These are phyloP conservation scores for Conus betulinus DNA, from an alignment of 1,140 invertebrate genomes.

Conservation along the genomic window DNA sequence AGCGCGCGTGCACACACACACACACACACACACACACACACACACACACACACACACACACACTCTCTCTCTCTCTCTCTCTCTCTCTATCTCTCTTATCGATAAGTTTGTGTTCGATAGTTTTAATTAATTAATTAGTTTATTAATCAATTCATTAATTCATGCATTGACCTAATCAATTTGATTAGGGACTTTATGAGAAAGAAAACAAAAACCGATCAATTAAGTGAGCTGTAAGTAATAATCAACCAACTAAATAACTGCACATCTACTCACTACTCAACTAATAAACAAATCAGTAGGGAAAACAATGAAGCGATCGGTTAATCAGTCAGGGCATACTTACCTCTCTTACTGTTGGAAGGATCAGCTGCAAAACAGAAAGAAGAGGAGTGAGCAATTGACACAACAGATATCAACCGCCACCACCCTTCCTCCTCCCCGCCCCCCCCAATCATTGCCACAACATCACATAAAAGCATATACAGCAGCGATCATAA, in stretches of 20 bases:
- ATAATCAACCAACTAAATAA: not conserved
- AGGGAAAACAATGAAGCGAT: not conserved
- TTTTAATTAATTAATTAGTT: not conserved
- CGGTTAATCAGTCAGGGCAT: not conserved
- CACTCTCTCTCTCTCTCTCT: not conserved
- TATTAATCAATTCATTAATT: not conserved
- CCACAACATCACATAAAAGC: no score
- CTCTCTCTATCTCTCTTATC: not conserved
- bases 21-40: not conserved
- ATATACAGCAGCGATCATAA: no score
- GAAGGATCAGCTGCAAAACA: conserved; percentile 29
- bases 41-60: not conserved
- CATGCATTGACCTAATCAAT: not conserved
- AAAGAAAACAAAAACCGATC: no score
- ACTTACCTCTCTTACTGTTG: conserved; percentile 33
- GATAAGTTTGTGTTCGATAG: not conserved
- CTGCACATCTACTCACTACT: not conserved
- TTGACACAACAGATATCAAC: no score
- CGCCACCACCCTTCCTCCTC: no score
- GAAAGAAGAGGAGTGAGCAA: not conserved
- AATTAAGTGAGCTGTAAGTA: no score
- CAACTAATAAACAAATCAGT: not conserved
- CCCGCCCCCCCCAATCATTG: no score
- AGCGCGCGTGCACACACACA: not conserved
- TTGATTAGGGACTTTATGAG: no score